Evolutionary conservation across 2,888 invertebrate species (phyloP), one percentile per base, ranked within the genome.

Genomic region (Hirtodrosophila confusa): DNA sequence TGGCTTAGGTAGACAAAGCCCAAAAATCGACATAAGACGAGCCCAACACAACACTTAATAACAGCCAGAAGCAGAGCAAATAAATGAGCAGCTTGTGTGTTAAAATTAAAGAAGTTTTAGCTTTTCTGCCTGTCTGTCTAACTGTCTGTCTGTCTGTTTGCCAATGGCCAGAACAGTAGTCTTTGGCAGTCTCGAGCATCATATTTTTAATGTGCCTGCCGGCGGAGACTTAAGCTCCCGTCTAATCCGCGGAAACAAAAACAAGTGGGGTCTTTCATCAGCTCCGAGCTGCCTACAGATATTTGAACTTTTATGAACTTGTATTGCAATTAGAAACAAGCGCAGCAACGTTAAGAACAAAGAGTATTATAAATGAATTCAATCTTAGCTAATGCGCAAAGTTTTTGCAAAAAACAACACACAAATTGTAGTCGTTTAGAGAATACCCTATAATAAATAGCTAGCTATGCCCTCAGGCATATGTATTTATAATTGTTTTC

Each of bases 371-470:
- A 54, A 78, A 78, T 65, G 56, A 74, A 65, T 73, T 67, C 65
- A 66, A 66, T 78, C 56, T 39, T 50, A 41, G 67, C 56, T 53
- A 77, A 86, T 77, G 69, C 56, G 17, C 36, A 77, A 86, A 86
- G 66, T 82, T 86, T 71, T 12, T 29, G 11, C 39, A 29, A 29
- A n/a, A 39, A 48, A 41, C 41, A 35, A 51, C 61, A 40, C 23
- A 29, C 35, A 24, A 24, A 8, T 9, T 8, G 17, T 27, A 45
- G 35, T 36, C 8, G 35, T 24, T 31, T 8, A n/a, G 11, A 33
- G 37, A 29, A 49, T 40, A 61, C 47, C 54, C 61, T 54, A 8
- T 17, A 17, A 17, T 17, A 17, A 17, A 2, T 2, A 1, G 17
- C 17, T 17, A 17, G 17, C 2, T 17, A 17, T n/a, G n/a, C n/a